These are phyloP conservation scores for Trichogramma dendrolimi DNA, from an alignment of 2,888 invertebrate genomes.

Conservation along the genomic window DNA sequence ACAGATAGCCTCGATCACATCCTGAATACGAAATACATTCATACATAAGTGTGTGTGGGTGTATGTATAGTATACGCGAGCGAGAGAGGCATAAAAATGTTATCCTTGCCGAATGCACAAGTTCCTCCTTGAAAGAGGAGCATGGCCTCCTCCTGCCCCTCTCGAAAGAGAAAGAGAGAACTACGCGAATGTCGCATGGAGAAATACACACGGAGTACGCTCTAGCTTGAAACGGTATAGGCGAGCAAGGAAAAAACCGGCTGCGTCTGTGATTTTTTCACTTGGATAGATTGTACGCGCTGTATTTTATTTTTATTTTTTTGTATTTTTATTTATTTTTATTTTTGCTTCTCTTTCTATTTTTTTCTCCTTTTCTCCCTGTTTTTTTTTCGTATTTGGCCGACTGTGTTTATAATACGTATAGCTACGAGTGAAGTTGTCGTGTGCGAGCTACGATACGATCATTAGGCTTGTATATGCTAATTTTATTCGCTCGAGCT, in stretches of 20 bases:
- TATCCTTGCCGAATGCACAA: conserved; percentile 25
- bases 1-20: conserved; percentile 47
- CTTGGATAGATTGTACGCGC: neutral
- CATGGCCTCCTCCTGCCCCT: neutral
- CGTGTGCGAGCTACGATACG: no score
- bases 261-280: conserved; percentile 16
- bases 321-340: neutral
- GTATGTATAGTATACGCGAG: no score
- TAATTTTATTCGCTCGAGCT: neutral
- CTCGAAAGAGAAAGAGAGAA: neutral
- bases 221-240: neutral
- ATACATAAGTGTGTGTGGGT: no score
- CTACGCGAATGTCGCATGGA: neutral
- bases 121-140: neutral
- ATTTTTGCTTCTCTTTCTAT: neutral
- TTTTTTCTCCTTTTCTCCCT: neutral
- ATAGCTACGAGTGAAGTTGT: neutral
- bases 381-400: neutral
- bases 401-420: neutral
- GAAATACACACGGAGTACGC: neutral
- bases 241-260: neutral
- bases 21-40: conserved; percentile 43
- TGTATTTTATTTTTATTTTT: neutral
- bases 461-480: no score
- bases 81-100: conserved; percentile 35